Evolutionary conservation across 2,797 vertebrate species (phyloP), one percentile per base, ranked within the genome.

Genomic region (Scolopax rusticola): DNA sequence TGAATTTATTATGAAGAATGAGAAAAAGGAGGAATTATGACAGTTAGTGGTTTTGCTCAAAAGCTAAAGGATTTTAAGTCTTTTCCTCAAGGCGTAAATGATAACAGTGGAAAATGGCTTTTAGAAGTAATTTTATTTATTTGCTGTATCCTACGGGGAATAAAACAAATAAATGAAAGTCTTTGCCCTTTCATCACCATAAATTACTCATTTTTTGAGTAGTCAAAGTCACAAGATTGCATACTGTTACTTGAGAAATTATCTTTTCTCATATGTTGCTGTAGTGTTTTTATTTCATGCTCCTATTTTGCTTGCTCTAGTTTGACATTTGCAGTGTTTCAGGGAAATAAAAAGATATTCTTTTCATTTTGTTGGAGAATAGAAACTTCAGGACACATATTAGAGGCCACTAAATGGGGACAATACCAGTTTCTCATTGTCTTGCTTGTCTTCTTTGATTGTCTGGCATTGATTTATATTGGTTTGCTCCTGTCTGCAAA

Each of bases 91-190:
- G 63, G n/a, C 0, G 0, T 63, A 78, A 84, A 94, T 70, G 4
- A 47, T 67, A 79, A 83, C n/a, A 94, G n/a, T 13, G 45, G 69
- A 91, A 90, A 93, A 88, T 60, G 18, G 23, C 50, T 78, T 89
- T 93, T 91, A 75, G 27, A 93, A 69, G 18, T 83, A 80, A 67
- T 87, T 77, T 76, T 90, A 71, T 94, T 88, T 95, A 85, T 90
- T 82, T 87, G 20, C 38, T 65, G 16, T 40, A n/a, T 90, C 8
- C 36, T 89, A 13, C 1, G 6, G 43, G 33, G 40, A 90, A 85
- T 86, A 60, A 89, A 95, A 64, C 32, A 89, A 83, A 85, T 80
- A 67, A 82, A 90, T 57, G 36, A 84, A 92, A 63, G 51, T 71
- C 3, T 51, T 92, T 85, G 45, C 16, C 51, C 5, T 1, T 81